These are phyloP conservation scores for Archivesica marissinica DNA, from an alignment of 1,140 invertebrate genomes.

Conservation along the genomic window DNA sequence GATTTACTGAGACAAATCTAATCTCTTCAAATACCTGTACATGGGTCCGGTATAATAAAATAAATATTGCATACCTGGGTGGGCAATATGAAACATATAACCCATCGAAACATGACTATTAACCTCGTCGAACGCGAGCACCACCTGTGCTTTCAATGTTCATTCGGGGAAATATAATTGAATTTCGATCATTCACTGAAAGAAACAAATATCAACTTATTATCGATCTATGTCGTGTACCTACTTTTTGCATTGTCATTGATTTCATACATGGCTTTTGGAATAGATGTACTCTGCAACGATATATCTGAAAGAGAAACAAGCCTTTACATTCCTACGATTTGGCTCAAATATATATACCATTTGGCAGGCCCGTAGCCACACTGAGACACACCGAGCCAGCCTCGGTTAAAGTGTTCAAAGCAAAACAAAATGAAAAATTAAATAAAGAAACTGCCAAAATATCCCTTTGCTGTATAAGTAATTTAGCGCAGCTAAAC, in stretches of 20 bases:
- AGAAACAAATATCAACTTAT: background rate
- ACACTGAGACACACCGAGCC: too few relatives aligned
- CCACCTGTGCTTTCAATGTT: too few relatives aligned
- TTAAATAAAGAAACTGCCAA: background rate
- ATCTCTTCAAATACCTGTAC: background rate
- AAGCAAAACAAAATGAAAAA: background rate
- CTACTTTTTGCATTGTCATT: constrained; percentile 9
- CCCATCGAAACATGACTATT: background rate
- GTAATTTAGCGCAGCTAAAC: too few relatives aligned
- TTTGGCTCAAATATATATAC: too few relatives aligned
- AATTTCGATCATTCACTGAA: too few relatives aligned
- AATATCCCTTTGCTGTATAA: background rate
- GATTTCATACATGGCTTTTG: background rate
- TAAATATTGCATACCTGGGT: background rate
- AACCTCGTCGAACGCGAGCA: background rate
- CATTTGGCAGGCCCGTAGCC: too few relatives aligned
- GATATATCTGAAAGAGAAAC: background rate
- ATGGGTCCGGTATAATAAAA: background rate
- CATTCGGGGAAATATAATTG: too few relatives aligned
- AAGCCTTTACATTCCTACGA: too few relatives aligned
- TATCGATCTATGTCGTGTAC: background rate
- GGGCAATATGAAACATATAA: background rate
- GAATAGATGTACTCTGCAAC: background rate
- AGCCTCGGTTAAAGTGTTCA: background rate
- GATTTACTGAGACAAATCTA: too few relatives aligned